phyloP scores from a whole-genome alignment of 2,888 invertebrate species.

The Scaptomyza flava region DNA sequence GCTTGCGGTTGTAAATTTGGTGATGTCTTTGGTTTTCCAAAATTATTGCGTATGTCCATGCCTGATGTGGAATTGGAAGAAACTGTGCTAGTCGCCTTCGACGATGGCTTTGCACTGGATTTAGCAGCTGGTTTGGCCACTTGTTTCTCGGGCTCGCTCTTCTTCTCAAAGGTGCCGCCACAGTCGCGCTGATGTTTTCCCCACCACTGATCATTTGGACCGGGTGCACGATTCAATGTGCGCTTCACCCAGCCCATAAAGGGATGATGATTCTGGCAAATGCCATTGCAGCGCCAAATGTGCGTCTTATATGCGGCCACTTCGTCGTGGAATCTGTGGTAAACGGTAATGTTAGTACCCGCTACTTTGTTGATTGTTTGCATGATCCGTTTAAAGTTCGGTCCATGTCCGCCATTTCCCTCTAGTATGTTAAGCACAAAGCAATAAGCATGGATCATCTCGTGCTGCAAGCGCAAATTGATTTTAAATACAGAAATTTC shows the following conservation, averaged over 20 bases:
- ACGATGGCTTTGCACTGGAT: conserved; percentile 39
- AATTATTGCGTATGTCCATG: conserved; percentile 62
- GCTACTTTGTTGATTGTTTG: conserved; percentile 93
- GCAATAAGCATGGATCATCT: conserved; percentile 99
- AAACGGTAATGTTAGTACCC: conserved; percentile 95
- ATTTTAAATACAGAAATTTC: neutral
- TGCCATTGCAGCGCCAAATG: conserved; percentile 98
- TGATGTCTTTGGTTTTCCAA: conserved; percentile 32
- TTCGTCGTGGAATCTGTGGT: conserved; percentile 98
- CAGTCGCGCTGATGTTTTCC: conserved; percentile 90
- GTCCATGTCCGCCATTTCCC: conserved; percentile 97
- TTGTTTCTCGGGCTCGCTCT: conserved; percentile 88
- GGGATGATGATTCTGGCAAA: conserved; percentile 91
- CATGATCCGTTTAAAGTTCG: conserved; percentile 97
- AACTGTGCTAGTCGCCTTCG: conserved; percentile 15
- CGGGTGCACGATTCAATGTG: conserved; percentile 94
- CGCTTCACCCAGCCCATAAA: conserved; percentile 95
- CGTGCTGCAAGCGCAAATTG: conserved; percentile 87
- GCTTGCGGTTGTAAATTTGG: conserved; percentile 19
- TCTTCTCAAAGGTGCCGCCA: conserved; percentile 93
- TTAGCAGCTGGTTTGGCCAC: conserved; percentile 13
- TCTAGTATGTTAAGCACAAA: conserved; percentile 93
- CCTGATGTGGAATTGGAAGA: neutral
- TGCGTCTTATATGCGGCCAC: conserved; percentile 94
- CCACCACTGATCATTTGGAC: conserved; percentile 95